Conservation (phyloP, 2,888 invertebrate species). For the Caenorhabditis sinica region DNA sequence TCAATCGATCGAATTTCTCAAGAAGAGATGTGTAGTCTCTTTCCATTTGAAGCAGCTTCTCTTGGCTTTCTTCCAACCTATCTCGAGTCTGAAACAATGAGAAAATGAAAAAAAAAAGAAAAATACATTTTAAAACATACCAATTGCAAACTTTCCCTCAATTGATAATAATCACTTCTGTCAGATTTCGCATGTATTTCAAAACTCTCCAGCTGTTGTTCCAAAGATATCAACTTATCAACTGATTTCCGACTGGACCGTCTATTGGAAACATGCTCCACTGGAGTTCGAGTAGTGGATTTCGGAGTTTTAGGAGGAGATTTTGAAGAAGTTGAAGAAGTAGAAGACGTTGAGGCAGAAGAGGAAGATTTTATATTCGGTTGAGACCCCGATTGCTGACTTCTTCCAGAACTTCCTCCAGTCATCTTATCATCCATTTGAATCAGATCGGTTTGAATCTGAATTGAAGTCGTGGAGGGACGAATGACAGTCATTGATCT, state of each 20-base stretch:
- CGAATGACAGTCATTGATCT: constrained; percentile 36
- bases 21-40: constrained; percentile 37
- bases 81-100: constrained; percentile 47
- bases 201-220: background rate
- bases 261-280: constrained; percentile 13
- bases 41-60: constrained; percentile 51
- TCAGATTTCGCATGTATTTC: constrained; percentile 3
- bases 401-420: constrained; percentile 1
- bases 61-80: constrained; percentile 58
- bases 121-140: constrained; percentile 21
- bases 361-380: constrained; percentile 13
- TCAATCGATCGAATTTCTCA: constrained; percentile 58
- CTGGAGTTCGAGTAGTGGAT: constrained; percentile 18
- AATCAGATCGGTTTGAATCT: constrained; percentile 29
- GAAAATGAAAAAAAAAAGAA: background rate
- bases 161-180: constrained; percentile 34
- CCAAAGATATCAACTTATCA: background rate
- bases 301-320: constrained; percentile 30
- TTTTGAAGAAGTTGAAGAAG: constrained; percentile 22
- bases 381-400: background rate
- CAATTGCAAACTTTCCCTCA: constrained; percentile 45
- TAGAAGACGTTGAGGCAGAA: constrained; percentile 4
- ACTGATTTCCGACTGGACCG: constrained; percentile 21
- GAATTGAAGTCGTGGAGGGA: constrained; percentile 21
- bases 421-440: constrained; percentile 7